Base-by-base conservation (phyloP, 1,140 invertebrate genomes). In the Limonius californicus region DNA sequence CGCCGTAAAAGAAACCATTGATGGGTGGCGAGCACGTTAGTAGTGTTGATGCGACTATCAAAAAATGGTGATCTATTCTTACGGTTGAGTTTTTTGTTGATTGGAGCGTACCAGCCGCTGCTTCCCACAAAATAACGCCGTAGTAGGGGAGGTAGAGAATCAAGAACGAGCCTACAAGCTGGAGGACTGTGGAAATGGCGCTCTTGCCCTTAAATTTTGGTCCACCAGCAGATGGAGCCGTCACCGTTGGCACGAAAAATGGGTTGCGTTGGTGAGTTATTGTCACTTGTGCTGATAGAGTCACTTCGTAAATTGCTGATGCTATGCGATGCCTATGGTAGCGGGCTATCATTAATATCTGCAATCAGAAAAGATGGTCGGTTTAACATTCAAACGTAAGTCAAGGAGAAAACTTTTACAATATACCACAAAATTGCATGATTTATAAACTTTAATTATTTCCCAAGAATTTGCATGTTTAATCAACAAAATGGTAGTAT, bases 261-360 rank as follows among this genome's bases (percentile, higher is more conserved):
- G 89, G 89, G 71, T 90, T 90, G 43, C 87, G 78, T 71, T 91
- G 89, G 69, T 91, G 89, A 0, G 89, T 91, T 63, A 92, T 89
- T 7, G 89, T 91, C 35, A 90, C 89, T 77, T 91, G 89, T 1
- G 90, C 89, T 2, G 88, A 90, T 32, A 92, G 73, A 0, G 89
- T 91, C 4, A 92, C 89, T 77, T 92, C 89, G 75, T 90, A 92
- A 63, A 92, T 90, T 4, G 90, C 90, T 20, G 89, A 88, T 14
- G 90, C 89, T 56, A 93, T 93, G 20, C 90, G 82, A 73, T 92
- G 89, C 2, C 89, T 80, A 72, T 93, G 90, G 71, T 90, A 89
- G 0, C 89, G 81, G 0, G 89, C 90, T 62, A 92, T 92, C 64
- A 89, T 85, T 43, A 91, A 78, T 15, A 91, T 87, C 73, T 85